A percentile compares a stretch with the other conserved stretches of the same genome.
phyloP scores from a whole-genome alignment of 1,140 invertebrate species.

The Gonioctena quinquepunctata region DNA sequence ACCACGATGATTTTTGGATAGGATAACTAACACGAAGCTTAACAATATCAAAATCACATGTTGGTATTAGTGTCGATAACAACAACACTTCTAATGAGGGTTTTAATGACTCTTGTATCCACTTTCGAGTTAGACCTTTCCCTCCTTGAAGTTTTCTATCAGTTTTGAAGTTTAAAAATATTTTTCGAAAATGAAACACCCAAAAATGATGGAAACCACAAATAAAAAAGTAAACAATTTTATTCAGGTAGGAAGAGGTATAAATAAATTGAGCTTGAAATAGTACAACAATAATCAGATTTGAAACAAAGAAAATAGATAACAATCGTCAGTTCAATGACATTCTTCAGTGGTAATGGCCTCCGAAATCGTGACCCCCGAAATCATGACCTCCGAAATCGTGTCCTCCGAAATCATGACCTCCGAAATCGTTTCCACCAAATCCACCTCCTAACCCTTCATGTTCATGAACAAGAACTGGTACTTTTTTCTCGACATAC shows the following conservation, averaged over 20 bases:
- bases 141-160: no score
- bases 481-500: slow-evolving; percentile 41
- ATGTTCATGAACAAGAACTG: slow-evolving; percentile 36
- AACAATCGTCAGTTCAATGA: neutral
- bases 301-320: neutral
- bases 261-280: neutral
- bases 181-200: no score
- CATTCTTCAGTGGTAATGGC: neutral
- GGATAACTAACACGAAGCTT: no score
- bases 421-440: slow-evolving; percentile 24
- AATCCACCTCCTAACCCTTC: slow-evolving; percentile 13
- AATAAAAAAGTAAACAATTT: no score
- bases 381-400: slow-evolving; percentile 19
- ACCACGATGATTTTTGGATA: no score
- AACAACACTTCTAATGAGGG: no score
- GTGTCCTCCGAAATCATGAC: slow-evolving; percentile 10
- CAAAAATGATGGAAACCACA: no score
- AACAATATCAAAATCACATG: no score
- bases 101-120: no score
- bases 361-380: slow-evolving; percentile 7
- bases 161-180: no score
- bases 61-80: no score
- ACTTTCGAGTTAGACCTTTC: no score
- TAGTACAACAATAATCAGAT: neutral
- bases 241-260: slow-evolving; percentile 2